Conservation (phyloP, 2,113 vertebrate species). For the Columba janthina region DNA sequence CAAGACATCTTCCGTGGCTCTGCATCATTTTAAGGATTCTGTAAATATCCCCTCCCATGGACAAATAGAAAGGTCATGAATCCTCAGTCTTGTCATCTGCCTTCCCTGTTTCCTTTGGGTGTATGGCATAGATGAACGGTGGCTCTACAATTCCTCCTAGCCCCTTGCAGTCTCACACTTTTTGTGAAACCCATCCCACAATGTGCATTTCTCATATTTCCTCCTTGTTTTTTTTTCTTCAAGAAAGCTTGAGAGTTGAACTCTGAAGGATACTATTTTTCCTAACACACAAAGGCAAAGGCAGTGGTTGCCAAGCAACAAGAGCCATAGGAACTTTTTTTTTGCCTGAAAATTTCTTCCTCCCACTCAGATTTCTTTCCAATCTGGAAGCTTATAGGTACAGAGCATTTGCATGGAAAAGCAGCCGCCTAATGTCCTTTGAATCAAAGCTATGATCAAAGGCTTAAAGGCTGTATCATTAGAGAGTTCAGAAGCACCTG, state of each 20-base stretch:
- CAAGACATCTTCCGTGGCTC: neutral
- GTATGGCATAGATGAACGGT: neutral
- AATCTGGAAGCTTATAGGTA: constrained; percentile 35
- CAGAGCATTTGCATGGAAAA: constrained; percentile 42
- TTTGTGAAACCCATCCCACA: neutral
- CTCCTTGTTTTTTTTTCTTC: neutral
- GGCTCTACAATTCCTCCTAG: neutral
- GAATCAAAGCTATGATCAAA: neutral
- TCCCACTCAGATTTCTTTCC: constrained; percentile 56
- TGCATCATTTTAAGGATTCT: neutral
- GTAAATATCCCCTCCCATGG: neutral
- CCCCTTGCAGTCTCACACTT: neutral
- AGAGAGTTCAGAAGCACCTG: neutral
- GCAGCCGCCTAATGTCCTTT: constrained; percentile 14
- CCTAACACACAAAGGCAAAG: constrained; percentile 58
- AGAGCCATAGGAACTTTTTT: neutral
- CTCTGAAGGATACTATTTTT: constrained; percentile 62
- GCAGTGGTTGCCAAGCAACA: constrained; percentile 78
- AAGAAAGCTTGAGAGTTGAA: constrained; percentile 20
- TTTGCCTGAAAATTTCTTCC: constrained; percentile 48
- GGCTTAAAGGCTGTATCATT: constrained; percentile 4
- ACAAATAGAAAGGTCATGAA: neutral
- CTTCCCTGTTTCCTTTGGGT: neutral
- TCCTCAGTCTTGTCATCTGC: neutral
- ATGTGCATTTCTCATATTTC: neutral